A percentile compares a stretch with the other conserved stretches of the same genome.
Conservation (phyloP, 2,797 vertebrate genomes). For the Margarornis squamiger region DNA sequence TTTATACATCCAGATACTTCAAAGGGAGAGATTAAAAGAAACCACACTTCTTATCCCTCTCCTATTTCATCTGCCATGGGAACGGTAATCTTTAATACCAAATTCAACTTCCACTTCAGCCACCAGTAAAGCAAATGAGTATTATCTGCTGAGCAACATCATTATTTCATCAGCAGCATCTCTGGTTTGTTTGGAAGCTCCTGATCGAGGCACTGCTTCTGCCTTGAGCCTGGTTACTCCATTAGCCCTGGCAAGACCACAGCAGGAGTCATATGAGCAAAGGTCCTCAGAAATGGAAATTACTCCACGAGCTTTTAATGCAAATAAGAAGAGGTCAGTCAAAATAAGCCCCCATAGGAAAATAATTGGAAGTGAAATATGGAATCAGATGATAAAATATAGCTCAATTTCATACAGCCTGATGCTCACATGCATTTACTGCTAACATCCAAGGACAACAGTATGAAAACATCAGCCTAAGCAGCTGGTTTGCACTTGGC, state of each 20-base stretch:
- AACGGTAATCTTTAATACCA: background rate
- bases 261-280: background rate
- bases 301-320: background rate
- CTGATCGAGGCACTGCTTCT: background rate
- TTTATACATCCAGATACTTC: background rate
- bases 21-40: constrained; percentile 7
- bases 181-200: background rate
- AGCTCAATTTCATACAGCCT: background rate
- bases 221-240: background rate
- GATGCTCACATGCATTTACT: background rate
- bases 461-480: background rate
- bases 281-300: constrained; percentile 7
- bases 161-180: background rate
- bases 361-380: background rate
- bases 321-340: background rate
- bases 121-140: background rate
- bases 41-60: background rate
- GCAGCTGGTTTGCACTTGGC: background rate
- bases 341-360: background rate
- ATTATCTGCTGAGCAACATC: background rate
- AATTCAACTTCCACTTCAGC: background rate
- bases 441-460: background rate
- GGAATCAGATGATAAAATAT: background rate
- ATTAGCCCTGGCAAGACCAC: background rate
- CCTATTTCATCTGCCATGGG: background rate